Evolutionary conservation across 2,888 invertebrate species (phyloP).

Genomic region (Notodonta dromedarius): DNA sequence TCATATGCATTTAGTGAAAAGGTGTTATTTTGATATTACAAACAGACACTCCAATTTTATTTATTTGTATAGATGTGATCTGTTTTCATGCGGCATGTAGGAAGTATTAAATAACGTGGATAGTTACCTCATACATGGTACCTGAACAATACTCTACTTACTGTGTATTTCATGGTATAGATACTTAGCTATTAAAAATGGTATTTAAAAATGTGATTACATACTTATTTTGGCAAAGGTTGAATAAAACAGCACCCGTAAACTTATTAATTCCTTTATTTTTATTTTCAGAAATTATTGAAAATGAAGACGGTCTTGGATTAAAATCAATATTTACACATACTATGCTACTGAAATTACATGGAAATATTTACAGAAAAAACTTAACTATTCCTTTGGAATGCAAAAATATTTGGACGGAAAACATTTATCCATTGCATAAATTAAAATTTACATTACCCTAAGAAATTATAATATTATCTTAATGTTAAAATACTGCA

Average conservation of each 20-base stretch:
- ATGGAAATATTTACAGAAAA: slow-evolving; percentile 33
- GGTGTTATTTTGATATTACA: too few relatives aligned
- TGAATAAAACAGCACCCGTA: slow-evolving; percentile 17
- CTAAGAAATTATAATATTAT: slow-evolving; percentile 14
- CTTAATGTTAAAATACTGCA: slow-evolving; percentile 48
- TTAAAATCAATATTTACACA: slow-evolving; percentile 41
- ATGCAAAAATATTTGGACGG: slow-evolving; percentile 78
- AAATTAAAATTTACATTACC: slow-evolving; percentile 26
- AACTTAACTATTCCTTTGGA: slow-evolving; percentile 77
- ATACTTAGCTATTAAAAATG: too few relatives aligned
- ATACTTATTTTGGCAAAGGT: not conserved
- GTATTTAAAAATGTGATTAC: too few relatives aligned
- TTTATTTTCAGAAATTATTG: slow-evolving; percentile 13
- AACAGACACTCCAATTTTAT: too few relatives aligned
- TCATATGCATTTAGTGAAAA: too few relatives aligned
- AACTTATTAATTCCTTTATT: slow-evolving; percentile 35
- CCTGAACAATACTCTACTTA: too few relatives aligned
- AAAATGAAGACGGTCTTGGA: slow-evolving; percentile 21
- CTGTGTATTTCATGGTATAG: too few relatives aligned
- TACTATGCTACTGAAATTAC: slow-evolving; percentile 29
- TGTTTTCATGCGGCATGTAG: too few relatives aligned
- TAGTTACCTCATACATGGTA: too few relatives aligned
- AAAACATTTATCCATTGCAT: slow-evolving; percentile 52
- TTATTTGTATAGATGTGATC: too few relatives aligned
- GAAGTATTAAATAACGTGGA: too few relatives aligned